phyloP scores from a whole-genome alignment of 30 jellyfish, hydroid and myxozoan genomes.

The Aurelia sp. region DNA sequence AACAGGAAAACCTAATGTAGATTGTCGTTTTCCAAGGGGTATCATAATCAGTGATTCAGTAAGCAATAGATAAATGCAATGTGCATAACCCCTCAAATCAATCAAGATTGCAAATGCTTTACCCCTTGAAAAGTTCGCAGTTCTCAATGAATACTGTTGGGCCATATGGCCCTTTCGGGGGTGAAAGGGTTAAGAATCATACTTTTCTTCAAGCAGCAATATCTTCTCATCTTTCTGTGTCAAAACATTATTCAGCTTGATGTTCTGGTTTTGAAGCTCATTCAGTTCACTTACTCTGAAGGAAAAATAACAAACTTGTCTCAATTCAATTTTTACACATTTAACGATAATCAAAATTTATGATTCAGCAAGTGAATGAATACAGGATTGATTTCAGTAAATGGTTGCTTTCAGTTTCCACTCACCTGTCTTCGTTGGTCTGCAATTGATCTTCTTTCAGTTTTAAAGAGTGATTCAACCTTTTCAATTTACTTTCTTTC shows the following conservation, averaged over 20 bases:
- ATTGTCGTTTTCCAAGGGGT: no score
- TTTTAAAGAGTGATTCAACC: conserved; percentile 73
- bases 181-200: not conserved
- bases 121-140: no score
- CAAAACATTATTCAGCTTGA: conserved; percentile 54
- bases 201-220: conserved; percentile 76
- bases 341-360: no score
- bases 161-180: no score
- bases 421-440: conserved; percentile 74
- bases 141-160: no score
- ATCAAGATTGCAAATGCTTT: no score
- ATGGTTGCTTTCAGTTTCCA: not conserved
- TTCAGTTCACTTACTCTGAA: conserved; percentile 75
- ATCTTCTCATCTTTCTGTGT: conserved; percentile 78
- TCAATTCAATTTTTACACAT: no score
- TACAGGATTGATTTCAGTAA: not conserved
- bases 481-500: conserved; percentile 64
- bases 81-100: no score
- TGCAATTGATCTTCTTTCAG: conserved; percentile 78
- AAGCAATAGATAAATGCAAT: no score
- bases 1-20: no score
- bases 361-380: not conserved
- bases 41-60: no score
- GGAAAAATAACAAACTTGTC: not conserved
- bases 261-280: conserved; percentile 65